Evolutionary conservation across 2,113 vertebrate species (phyloP).

Genomic region (Edolisoma coerulescens): DNA sequence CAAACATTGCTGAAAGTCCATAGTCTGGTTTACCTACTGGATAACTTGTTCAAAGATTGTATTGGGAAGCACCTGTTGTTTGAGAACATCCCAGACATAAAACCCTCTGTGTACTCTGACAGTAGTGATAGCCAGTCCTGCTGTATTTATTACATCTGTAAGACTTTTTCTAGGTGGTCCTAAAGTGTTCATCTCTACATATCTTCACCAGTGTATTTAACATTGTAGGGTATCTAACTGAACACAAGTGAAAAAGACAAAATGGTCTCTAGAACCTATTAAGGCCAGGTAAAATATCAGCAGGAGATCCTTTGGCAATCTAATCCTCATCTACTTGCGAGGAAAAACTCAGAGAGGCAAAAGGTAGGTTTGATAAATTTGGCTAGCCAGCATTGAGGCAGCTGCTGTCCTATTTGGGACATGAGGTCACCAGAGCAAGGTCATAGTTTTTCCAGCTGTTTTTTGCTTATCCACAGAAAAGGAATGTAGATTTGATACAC

Average conservation of each 20-base stretch:
- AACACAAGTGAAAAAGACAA: background rate
- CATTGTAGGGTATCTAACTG: background rate
- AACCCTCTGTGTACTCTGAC: background rate
- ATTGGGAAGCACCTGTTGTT: background rate
- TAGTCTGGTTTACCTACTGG: background rate
- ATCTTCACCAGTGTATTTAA: background rate
- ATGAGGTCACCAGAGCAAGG: background rate
- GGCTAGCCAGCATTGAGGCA: fast-evolving
- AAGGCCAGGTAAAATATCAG: background rate
- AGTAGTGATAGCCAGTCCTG: background rate
- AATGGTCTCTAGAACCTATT: background rate
- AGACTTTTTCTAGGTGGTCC: background rate
- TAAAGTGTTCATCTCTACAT: background rate
- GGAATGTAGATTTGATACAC: background rate
- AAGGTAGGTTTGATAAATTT: background rate
- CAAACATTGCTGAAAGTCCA: background rate
- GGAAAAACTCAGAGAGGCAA: background rate
- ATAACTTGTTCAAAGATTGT: background rate
- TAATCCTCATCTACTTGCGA: background rate
- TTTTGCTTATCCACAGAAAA: background rate
- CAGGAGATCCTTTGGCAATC: background rate
- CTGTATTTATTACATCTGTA: background rate
- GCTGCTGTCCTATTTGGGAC: background rate
- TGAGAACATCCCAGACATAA: background rate
- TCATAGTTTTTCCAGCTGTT: background rate